Evolutionary conservation across 2,888 invertebrate species (phyloP).

Genomic region (Girardia tigrina): DNA sequence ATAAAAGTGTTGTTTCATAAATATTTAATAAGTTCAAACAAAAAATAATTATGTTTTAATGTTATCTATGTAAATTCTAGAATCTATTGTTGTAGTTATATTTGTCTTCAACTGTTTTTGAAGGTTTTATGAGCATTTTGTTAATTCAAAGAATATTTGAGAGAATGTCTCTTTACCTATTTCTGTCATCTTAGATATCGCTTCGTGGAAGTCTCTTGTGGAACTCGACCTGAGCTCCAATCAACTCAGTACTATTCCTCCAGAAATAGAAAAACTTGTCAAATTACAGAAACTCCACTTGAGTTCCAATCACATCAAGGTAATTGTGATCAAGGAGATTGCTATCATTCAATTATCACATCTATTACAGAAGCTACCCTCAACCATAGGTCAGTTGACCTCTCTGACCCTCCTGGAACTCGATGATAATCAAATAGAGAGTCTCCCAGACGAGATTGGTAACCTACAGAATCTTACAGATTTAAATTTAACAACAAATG

Average conservation of each 20-base stretch:
- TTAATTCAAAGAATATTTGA: too few species aligned
- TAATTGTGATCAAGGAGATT: neutral
- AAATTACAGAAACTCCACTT: conserved; percentile 84
- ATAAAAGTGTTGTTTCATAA: too few species aligned
- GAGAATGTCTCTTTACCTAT: too few species aligned
- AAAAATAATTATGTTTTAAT: too few species aligned
- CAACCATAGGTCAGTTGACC: conserved; percentile 78
- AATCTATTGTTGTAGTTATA: too few species aligned
- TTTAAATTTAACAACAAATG: conserved; percentile 87
- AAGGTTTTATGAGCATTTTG: too few species aligned
- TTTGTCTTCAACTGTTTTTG: too few species aligned
- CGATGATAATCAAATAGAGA: conserved; percentile 92
- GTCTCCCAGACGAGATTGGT: conserved; percentile 86
- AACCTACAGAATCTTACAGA: conserved; percentile 77
- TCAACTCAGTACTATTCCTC: conserved; percentile 80
- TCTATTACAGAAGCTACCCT: conserved; percentile 62
- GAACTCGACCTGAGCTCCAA: conserved; percentile 96
- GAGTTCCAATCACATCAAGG: conserved; percentile 75
- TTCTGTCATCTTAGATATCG: too few species aligned
- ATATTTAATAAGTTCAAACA: too few species aligned
- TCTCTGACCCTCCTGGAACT: conserved; percentile 85
- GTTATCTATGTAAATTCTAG: too few species aligned
- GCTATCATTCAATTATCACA: neutral
- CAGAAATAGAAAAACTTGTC: conserved; percentile 84
- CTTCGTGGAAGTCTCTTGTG: conserved; percentile 92